Conservation (phyloP, 2,888 invertebrate genomes). For the Eupsilia transversa region DNA sequence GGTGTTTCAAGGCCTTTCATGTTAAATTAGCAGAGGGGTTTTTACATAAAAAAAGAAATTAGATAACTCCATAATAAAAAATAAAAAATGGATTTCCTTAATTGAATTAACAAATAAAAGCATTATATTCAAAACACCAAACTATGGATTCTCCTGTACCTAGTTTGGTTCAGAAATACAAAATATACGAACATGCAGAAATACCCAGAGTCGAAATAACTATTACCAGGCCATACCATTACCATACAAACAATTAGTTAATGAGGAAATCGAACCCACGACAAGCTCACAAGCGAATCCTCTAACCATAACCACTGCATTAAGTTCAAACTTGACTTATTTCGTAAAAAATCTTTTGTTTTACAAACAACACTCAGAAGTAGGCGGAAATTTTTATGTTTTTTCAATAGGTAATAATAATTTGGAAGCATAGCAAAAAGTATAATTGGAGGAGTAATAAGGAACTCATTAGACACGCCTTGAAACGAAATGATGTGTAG, state of each 20-base stretch:
- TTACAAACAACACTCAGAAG: background rate
- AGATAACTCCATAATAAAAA: background rate
- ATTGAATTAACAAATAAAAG: background rate
- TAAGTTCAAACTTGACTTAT: too few relatives aligned
- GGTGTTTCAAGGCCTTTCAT: too few relatives aligned
- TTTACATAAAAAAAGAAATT: background rate
- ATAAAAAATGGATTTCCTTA: background rate
- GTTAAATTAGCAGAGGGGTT: slow-evolving; percentile 1
- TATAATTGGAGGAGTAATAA: slow-evolving; percentile 20
- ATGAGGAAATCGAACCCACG: background rate
- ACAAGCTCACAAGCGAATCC: background rate
- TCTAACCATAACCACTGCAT: background rate
- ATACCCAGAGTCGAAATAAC: too few relatives aligned
- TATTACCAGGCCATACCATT: too few relatives aligned
- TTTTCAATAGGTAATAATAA: background rate
- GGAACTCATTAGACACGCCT: slow-evolving; percentile 5
- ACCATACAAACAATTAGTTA: too few relatives aligned
- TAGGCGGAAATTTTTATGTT: background rate
- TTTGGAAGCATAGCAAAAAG: slow-evolving; percentile 22
- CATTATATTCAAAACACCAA: too few relatives aligned
- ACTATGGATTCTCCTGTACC: background rate
- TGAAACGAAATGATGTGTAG: slow-evolving; percentile 19
- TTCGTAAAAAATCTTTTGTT: background rate
- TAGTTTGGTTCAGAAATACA: background rate
- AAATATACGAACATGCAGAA: background rate